Percentiles rank a stretch among this genome's conserved stretches.
Conservation (phyloP, 1,140 invertebrate genomes). For the Drosophila pseudoobscura region DNA sequence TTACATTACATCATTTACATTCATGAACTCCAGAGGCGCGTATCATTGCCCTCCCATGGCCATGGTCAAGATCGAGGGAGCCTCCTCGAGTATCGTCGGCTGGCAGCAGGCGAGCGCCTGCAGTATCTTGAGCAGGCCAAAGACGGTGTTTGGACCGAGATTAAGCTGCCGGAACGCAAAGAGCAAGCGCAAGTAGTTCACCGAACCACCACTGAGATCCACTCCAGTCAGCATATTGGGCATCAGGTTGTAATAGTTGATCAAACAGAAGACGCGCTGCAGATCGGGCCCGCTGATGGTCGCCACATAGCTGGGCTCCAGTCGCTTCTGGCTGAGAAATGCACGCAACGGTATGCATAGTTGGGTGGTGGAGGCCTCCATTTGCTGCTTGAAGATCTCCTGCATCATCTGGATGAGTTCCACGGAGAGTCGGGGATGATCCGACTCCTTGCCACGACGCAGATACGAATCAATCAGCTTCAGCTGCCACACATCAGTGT, state of each 20-base stretch:
- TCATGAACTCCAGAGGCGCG: no score
- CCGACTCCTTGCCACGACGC: constrained; percentile 15
- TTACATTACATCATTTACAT: no score
- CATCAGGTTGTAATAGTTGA: constrained; percentile 87
- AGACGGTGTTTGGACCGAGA: constrained; percentile 74
- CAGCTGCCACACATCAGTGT: constrained; percentile 79
- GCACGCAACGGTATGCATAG: constrained; percentile 54
- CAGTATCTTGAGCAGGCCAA: constrained; percentile 77
- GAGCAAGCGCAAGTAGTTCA: constrained; percentile 79
- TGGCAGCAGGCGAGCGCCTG: constrained; percentile 54
- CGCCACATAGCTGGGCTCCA: constrained; percentile 66
- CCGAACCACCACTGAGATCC: constrained; percentile 43
- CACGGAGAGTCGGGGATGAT: constrained; percentile 65
- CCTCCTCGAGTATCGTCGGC: constrained; percentile 23
- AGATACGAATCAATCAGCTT: constrained; percentile 69
- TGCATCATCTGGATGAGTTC: constrained; percentile 73
- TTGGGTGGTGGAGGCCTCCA: constrained; percentile 56
- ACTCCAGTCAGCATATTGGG: constrained; percentile 80
- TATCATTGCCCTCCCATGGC: constrained; percentile 9
- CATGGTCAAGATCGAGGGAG: constrained; percentile 18
- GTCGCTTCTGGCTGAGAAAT: constrained; percentile 54
- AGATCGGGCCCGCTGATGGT: constrained; percentile 59
- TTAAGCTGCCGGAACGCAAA: constrained; percentile 73
- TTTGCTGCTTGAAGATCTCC: constrained; percentile 65
- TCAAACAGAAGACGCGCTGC: constrained; percentile 84